Base-by-base conservation (phyloP, 2,888 invertebrate genomes). In the Sepioteuthis lessoniana region DNA sequence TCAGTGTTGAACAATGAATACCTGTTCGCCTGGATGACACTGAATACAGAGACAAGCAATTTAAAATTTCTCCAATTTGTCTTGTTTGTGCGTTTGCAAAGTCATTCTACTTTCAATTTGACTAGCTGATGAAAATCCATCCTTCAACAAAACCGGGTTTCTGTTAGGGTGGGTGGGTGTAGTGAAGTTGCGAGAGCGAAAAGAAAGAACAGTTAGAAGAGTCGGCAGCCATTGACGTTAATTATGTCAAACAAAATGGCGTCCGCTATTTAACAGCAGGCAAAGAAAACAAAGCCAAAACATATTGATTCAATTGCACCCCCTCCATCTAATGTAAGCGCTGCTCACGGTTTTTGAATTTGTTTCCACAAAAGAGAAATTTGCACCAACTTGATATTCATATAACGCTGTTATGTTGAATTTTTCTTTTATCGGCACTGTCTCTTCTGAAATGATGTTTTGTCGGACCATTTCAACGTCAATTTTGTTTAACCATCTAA, bases 21-120 rank as follows among this genome's bases (percentile, higher is more conserved):
- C n/a, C 76, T n/a, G 76, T 76, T 76, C 76, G 76, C 76, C 76
- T 76, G n/a, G 76, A 10, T 76, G 76, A 76, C n/a, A 76, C n/a
- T 76, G n/a, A 76, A 76, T 76, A 21, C 76, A n/a, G 19, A 35
- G n/a, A 35, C n/a, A 35, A n/a, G 25, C 35, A n/a, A n/a, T 76
- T 76, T 76, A n/a, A 76, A 35, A 76, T 35, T 16, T 55, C 55
- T 55, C 55, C 55, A 35, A n/a, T n/a, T 76, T n/a, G 76, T 76
- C 35, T 76, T n/a, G 76, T 76, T n/a, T 76, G n/a, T 35, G 76
- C 76, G n/a, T 76, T 76, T 76, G n/a, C n/a, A n/a, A 76, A 76
- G n/a, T 76, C 35, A 35, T 76, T n/a, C 76, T 76, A n/a, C n/a
- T 13, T 76, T n/a, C 35, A 76, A 76, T 76, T 76, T n/a, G n/a